Percentiles rank a stretch among this genome's conserved stretches.
Evolutionary conservation across 2,113 vertebrate genomes (phyloP).

Genomic region (Menidia beryllina): DNA sequence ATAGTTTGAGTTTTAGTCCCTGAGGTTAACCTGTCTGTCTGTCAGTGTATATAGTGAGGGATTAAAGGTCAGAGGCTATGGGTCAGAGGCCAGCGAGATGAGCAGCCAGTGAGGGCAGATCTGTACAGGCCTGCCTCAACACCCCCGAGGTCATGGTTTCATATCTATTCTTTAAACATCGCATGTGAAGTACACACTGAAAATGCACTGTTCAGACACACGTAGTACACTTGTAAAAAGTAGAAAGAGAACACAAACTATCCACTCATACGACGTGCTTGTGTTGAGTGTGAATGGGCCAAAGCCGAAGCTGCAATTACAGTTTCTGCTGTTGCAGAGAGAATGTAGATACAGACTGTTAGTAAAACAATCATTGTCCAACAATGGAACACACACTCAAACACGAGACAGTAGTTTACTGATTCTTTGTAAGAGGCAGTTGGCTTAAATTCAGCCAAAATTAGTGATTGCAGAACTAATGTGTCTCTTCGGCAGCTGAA

Average conservation of each 20-base stretch:
- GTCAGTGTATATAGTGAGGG: conserved; percentile 16
- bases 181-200: conserved; percentile 2
- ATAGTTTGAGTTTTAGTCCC: conserved; percentile 10
- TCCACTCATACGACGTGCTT: not conserved
- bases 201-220: not conserved
- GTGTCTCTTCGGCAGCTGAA: not conserved
- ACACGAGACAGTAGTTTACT: too few relatives aligned
- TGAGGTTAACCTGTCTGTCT: conserved; percentile 36
- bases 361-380: not conserved
- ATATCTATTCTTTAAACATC: conserved; percentile 50
- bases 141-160: conserved; percentile 36
- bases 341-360: not conserved
- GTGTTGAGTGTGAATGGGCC: too few relatives aligned
- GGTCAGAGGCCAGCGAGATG: conserved; percentile 57
- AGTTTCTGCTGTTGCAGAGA: not conserved
- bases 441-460: too few relatives aligned
- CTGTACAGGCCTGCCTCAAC: conserved; percentile 42
- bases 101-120: conserved; percentile 51
- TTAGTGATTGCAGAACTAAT: not conserved
- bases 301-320: too few relatives aligned
- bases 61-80: conserved; percentile 45
- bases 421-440: too few relatives aligned
- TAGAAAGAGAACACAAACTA: not conserved
- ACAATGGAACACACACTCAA: not conserved
- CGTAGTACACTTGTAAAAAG: not conserved